Base-by-base conservation (phyloP, 1,140 invertebrate species). In the Zaprionus camerounensis region DNA sequence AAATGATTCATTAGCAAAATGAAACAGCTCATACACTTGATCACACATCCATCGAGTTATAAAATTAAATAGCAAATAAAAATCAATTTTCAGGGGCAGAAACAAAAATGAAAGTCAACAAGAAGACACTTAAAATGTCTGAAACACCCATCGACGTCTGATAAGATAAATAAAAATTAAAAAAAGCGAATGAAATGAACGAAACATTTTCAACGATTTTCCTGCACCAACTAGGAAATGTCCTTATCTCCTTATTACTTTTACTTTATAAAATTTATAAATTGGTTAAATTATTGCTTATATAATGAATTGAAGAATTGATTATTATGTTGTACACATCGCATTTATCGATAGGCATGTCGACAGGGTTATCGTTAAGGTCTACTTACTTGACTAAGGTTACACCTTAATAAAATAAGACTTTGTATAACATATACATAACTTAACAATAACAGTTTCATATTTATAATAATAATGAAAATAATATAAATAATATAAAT, bases 151-250 rank as follows among this genome's bases (percentile, higher is more conserved):
- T 12, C 7, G 46, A 38, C 64, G 36, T 51, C 58, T 46, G 44
- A 46, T 17, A 78, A 79, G 57, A 63, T 67, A 79, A 72, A 79
- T 78, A 79, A 72, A 79, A 78, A 72, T 78, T 79, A 78, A 79
- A 67, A 34, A 78, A 71, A 55, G 7, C 65, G 34, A 57, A 63
- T 44, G 6, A 68, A 69, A 57, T 22, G 53, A 62, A 51, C 20
- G 12, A 7, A 9, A 31, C 26, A 28, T 9, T 44, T 3, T 2
- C 9, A 46, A 12, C n/a, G 24, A 51, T 22, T 51, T 44, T 28
- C n/a, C 4, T 15, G 22, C 13, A 38, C 11, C 24, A 20, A 63
- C 26, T 11, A 1, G 1, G 13, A 2, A 20, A 63, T 49, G 7
- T 51, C 5, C 9, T 22, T 22, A 12, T 17, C 5, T 9, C 17